These are phyloP conservation scores for Thinocorus orbignyianus DNA, from an alignment of 2,113 vertebrate genomes.

Conservation along the genomic window DNA sequence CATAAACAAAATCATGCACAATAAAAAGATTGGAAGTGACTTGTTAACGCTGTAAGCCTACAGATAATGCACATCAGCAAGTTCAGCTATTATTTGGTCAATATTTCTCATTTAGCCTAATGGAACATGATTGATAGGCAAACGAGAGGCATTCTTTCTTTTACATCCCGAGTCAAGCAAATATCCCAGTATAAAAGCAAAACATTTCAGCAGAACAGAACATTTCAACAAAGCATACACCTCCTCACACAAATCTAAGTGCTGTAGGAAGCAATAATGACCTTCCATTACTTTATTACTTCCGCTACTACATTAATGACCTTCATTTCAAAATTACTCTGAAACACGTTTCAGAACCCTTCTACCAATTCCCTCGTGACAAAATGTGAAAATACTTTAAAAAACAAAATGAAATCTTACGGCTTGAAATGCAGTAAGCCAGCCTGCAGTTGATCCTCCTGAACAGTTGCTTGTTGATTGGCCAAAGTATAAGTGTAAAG, in stretches of 20 bases:
- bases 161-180: not conserved
- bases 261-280: not conserved
- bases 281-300: not conserved
- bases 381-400: not conserved
- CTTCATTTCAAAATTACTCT: not conserved
- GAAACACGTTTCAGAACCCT: not conserved
- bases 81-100: not conserved
- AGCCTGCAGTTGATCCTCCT: slow-evolving; percentile 91
- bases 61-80: not conserved
- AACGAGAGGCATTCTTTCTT: not conserved
- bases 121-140: not conserved
- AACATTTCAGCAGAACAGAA: not conserved
- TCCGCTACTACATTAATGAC: not conserved
- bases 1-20: not conserved
- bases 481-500: slow-evolving; percentile 88
- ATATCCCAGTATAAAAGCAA: not conserved
- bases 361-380: not conserved
- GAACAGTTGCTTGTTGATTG: slow-evolving; percentile 88
- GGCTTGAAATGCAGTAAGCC: slow-evolving; percentile 90
- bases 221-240: not conserved
- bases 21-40: not conserved
- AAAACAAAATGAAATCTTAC: slow-evolving; percentile 76
- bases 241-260: not conserved
- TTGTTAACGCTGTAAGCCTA: not conserved
- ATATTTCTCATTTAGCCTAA: not conserved